Base-by-base conservation (phyloP, 2,888 invertebrate species). In the Lasius fuliginosus region DNA sequence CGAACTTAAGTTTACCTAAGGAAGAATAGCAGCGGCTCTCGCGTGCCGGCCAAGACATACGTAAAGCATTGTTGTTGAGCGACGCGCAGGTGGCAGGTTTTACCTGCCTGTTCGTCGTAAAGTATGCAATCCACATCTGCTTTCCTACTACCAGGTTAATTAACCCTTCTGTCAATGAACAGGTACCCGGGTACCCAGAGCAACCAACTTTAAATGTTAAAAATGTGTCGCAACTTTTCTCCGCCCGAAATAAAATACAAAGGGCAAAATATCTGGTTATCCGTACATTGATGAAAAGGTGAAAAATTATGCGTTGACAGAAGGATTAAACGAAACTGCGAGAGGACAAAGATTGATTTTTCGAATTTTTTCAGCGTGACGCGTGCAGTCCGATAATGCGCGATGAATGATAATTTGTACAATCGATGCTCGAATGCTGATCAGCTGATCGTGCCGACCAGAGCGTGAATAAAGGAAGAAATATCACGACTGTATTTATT, bases 111-210 rank as follows among this genome's bases (percentile, higher is more conserved):
- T 62, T 49, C 15, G 82, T 73, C 84, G 79, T 81, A 53, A 87
- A 85, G 79, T 68, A 79, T 56, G 46, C 81, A 87, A 88, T 88
- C 84, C 85, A 84, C 85, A 87, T 85, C 79, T 83, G 84, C 81
- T 83, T 82, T 84, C 75, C 75, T 58, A 53, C 27, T 56, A 53
- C 18, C 49, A 40, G 81, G 62, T 87, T 87, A 87, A 88, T 87
- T 86, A 84, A 23, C 23, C 23, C 23, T 23, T 23, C 23, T 23
- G 23, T 23, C 23, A 23, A 23, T 23, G 23, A 23, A 23, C 23
- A 23, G 23, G 23, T 23, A 23, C 23, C 23, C 23, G 23, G 23
- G 23, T 23, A 23, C 23, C 23, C 23, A 23, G 23, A 23, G 23
- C 23, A 23, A 23, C 23, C 23, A 23, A 23, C 23, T 23, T 23